Percentiles rank a stretch among this genome's conserved stretches.
phyloP scores from a whole-genome alignment of 1,140 invertebrate genomes.

The Ladona fulva region DNA sequence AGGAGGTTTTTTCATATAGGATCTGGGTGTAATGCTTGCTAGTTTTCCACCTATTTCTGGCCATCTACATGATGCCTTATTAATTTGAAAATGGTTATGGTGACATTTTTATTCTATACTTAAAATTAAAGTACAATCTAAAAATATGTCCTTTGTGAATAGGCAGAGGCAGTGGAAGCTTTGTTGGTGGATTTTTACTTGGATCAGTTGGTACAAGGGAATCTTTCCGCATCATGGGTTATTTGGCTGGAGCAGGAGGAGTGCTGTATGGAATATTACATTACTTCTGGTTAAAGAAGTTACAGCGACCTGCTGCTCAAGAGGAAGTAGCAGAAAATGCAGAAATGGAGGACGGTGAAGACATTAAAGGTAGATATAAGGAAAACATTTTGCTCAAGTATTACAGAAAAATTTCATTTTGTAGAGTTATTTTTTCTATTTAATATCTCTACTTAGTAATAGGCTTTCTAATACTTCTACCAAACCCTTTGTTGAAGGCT shows the following conservation, averaged over 20 bases:
- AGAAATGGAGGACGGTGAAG: background rate
- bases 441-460: too few relatives aligned
- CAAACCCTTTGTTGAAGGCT: too few relatives aligned
- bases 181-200: slow-evolving; percentile 68
- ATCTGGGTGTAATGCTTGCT: too few relatives aligned
- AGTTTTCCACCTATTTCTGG: too few relatives aligned
- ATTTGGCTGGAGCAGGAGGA: slow-evolving; percentile 55
- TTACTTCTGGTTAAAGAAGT: slow-evolving; percentile 57
- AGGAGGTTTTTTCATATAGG: too few relatives aligned
- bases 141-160: slow-evolving; percentile 17
- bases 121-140: background rate
- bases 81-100: too few relatives aligned
- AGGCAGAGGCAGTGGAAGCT: slow-evolving; percentile 68
- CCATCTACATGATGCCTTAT: too few relatives aligned
- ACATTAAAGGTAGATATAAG: slow-evolving; percentile 27
- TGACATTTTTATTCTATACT: too few relatives aligned
- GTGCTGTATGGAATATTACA: slow-evolving; percentile 59
- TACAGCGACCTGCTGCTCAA: slow-evolving; percentile 33
- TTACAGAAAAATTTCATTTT: too few relatives aligned
- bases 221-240: slow-evolving; percentile 66
- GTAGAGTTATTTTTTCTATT: too few relatives aligned
- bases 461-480: too few relatives aligned
- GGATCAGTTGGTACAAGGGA: slow-evolving; percentile 57
- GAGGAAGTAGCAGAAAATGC: slow-evolving; percentile 30
- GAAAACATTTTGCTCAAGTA: too few relatives aligned